Conservation (phyloP, 1,140 invertebrate genomes). For the Lethocerus indicus region DNA sequence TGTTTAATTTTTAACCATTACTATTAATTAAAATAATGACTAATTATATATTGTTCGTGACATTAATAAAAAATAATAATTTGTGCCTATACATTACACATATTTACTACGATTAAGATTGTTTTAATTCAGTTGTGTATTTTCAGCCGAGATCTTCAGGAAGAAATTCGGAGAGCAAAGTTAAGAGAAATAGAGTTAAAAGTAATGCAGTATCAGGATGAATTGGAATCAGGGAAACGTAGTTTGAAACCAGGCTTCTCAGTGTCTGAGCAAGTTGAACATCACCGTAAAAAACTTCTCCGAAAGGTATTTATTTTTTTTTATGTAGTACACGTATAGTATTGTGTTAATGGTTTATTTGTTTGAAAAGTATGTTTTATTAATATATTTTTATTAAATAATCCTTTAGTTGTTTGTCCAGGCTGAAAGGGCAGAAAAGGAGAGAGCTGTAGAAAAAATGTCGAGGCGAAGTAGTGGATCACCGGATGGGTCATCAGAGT, state of each 20-base stretch:
- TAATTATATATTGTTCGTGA: too few species aligned
- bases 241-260: constrained; percentile 60
- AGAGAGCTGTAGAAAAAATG: constrained; percentile 16
- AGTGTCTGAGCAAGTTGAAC: constrained; percentile 69
- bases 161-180: constrained; percentile 49
- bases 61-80: background rate
- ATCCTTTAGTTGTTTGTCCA: constrained; percentile 3
- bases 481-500: constrained; percentile 11
- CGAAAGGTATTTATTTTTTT: constrained; percentile 40
- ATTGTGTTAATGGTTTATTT: background rate
- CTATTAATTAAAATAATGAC: too few species aligned
- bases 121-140: too few species aligned
- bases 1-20: too few species aligned
- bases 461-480: constrained; percentile 20
- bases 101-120: background rate
- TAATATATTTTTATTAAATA: background rate
- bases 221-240: constrained; percentile 72
- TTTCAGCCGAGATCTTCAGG: constrained; percentile 34
- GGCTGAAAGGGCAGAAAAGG: constrained; percentile 20
- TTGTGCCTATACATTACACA: background rate
- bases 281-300: constrained; percentile 79
- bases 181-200: constrained; percentile 87
- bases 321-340: background rate
- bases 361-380: background rate
- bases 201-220: constrained; percentile 90